Conservation (phyloP, 2,113 vertebrate species). For the Fulmarus glacialis region DNA sequence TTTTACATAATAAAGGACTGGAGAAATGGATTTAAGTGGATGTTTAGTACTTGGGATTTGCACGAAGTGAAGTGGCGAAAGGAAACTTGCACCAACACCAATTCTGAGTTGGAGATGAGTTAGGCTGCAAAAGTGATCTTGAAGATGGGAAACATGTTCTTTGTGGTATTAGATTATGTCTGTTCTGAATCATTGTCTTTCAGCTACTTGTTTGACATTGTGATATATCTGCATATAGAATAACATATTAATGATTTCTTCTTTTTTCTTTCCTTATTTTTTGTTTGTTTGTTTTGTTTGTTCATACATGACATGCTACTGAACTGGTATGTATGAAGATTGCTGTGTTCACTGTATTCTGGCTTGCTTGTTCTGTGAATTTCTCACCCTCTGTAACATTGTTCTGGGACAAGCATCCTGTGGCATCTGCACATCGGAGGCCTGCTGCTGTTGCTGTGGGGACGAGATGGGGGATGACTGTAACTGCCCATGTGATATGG, state of each 20-base stretch:
- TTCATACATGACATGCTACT: not conserved
- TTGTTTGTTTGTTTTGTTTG: not conserved
- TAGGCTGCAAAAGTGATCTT: not conserved
- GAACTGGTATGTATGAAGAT: conserved; percentile 73
- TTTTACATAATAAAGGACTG: not conserved
- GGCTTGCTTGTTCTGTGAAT: conserved; percentile 99
- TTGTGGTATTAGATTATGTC: not conserved
- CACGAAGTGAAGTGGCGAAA: not conserved
- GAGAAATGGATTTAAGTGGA: not conserved
- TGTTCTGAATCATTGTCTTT: not conserved
- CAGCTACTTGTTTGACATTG: not conserved
- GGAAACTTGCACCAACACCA: not conserved
- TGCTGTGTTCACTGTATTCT: conserved; percentile 98
- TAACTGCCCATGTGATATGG: conserved; percentile 86
- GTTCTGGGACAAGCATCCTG: conserved; percentile 92
- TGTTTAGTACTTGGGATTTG: not conserved
- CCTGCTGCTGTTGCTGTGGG: conserved; percentile 90
- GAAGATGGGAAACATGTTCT: not conserved
- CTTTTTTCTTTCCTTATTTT: not conserved
- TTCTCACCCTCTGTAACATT: conserved; percentile 95
- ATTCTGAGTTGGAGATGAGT: not conserved
- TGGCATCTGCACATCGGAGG: conserved; percentile 87
- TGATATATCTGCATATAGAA: not conserved
- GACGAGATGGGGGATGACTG: conserved; percentile 90
- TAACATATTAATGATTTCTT: not conserved